Evolutionary conservation across 2,888 invertebrate species (phyloP), one percentile per base, ranked within the genome.

Genomic region (Automeris io): DNA sequence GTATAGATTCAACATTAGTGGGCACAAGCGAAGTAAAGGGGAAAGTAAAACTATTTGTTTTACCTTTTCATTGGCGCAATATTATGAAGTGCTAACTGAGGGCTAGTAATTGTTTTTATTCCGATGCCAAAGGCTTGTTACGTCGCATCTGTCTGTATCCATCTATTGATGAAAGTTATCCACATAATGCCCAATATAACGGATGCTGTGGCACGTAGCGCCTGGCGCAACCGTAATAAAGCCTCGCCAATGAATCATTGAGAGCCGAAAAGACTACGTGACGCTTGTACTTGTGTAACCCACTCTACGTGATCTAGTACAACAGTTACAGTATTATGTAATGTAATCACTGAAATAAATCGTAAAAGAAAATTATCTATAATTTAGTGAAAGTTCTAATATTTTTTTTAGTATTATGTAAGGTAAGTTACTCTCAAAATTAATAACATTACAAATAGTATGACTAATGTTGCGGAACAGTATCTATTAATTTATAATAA

Each of bases 21-120:
- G 69, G 69, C 70, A 62, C 54, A 49, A 79, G 77, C 58, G 58
- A 77, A 79, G 68, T 73, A 74, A 73, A 81, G 81, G 82, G 80
- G 85, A 85, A 86, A 86, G 85, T 83, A 60, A 74, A 72, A 67
- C 63, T 81, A 71, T 83, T 82, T 85, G 77, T 79, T 82, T 82
- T 78, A 77, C 73, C 63, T 76, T 71, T 77, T 69, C 63, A 57
- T 63, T 45, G 47, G 48, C 44, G 41, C 64, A 57, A 70, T 63
- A 76, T 68, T 75, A 55, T 61, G 58, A 61, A 64, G 58, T 59
- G 49, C 50, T 57, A 62, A 53, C 54, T 46, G 47, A 49, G 47
- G 43, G 35, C 29, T 40, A 45, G 57, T 65, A 57, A 71, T 70
- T 64, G 60, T 61, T 67, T 75, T 69, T 70, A 64, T 63, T 69